Base-by-base conservation (phyloP, 2,888 invertebrate genomes). In the Cecidostiba fungosa region DNA sequence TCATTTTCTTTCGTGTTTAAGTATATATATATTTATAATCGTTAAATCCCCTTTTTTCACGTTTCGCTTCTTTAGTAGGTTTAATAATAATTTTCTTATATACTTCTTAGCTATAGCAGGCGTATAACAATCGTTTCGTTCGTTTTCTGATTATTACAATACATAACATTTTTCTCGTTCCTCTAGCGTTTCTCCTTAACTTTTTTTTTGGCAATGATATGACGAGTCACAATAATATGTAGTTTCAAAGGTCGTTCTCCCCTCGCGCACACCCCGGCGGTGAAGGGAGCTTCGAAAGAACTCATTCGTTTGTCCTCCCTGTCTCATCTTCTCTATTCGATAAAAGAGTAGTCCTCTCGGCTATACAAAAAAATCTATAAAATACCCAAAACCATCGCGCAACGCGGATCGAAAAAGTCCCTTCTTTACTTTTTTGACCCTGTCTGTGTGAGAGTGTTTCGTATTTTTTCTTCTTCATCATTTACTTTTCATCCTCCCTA, bases 301-400 rank as follows among this genome's bases (percentile, higher is more conserved):
- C 43, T 80, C 32, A 54, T 50, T 77, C 36, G 26, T 82, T 84
- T 54, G n/a, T 80, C 39, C 73, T 62, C 16, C 26, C 47, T 36
- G 16, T 26, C 26, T 77, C 39, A 29, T 26, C 29, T 32, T 47
- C 43, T 54, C 1, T 59, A 70, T 69, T 69, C 54, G 47, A 77
- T 82, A 83, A 80, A 87, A 73, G 78, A 80, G 79, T 50, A 23
- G 70, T 79, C 23, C 43, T 77, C 74, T 85, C 62, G 43, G 59
- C 83, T 87, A 82, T 85, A 85, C 78, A 86, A 86, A 93, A 93
- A 92, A 90, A 92, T 92, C 91, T 93, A 93, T 92, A 93, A 93
- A 93, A 93, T 92, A 93, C 90, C 91, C 92, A 92, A 92, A 92
- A 93, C 91, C 91, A 91, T 86, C 84, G 79, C 86, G 78, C 69